Conservation (phyloP, 2,888 invertebrate species). For the Ophioninae sp. region DNA sequence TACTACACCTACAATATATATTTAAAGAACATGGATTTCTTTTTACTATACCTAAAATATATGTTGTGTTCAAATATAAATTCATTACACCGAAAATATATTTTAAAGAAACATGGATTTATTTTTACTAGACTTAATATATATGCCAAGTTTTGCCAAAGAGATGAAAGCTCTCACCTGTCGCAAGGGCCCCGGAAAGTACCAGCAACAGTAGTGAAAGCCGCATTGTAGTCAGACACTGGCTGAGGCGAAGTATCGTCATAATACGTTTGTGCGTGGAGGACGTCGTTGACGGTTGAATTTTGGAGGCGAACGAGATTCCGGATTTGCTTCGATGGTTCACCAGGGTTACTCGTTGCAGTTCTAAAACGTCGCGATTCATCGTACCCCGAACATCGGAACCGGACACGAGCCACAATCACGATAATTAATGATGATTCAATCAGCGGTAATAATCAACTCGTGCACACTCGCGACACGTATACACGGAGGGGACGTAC, state of each 20-base stretch:
- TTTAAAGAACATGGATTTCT: too few species aligned
- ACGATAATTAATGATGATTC: background rate
- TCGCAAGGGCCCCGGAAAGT: slow-evolving; percentile 70
- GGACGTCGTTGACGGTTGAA: slow-evolving; percentile 2
- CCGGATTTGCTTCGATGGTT: slow-evolving; percentile 69
- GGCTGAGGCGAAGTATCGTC: background rate
- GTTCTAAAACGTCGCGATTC: slow-evolving; percentile 68
- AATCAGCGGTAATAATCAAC: too few species aligned
- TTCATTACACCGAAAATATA: too few species aligned
- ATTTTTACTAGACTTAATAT: too few species aligned
- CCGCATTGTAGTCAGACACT: slow-evolving; percentile 76
- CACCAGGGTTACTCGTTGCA: slow-evolving; percentile 61
- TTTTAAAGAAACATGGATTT: too few species aligned
- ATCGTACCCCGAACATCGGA: slow-evolving; percentile 72
- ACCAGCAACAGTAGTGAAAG: slow-evolving; percentile 74
- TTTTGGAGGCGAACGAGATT: slow-evolving; percentile 8
- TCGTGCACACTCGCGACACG: too few species aligned
- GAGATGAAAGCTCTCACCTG: slow-evolving; percentile 73
- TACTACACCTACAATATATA: too few species aligned
- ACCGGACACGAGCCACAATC: slow-evolving; percentile 16
- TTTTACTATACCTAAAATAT: too few species aligned
- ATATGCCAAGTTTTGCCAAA: slow-evolving; percentile 21
- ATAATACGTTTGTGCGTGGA: slow-evolving; percentile 14
- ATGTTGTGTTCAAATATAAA: too few species aligned
- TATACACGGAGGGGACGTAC: too few species aligned